Conservation (phyloP, 2,113 vertebrate species). For the Spea bombifrons region DNA sequence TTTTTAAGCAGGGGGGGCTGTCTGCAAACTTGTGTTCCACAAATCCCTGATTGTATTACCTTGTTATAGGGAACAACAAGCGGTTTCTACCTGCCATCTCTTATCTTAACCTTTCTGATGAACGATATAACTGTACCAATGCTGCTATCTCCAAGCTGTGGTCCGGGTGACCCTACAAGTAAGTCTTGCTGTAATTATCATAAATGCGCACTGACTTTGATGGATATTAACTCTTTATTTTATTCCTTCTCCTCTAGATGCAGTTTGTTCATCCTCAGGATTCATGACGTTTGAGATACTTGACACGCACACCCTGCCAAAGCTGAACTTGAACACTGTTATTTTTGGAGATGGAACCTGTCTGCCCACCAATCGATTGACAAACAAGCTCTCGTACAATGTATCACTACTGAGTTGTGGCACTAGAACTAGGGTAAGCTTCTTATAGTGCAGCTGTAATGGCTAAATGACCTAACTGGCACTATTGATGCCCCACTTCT, state of each 20-base stretch:
- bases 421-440: conserved; percentile 60
- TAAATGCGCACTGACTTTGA: too few species aligned
- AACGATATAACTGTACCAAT: conserved; percentile 45
- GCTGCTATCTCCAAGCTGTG: conserved; percentile 53
- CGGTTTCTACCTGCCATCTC: conserved; percentile 43
- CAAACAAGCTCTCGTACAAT: conserved; percentile 50
- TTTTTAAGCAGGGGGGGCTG: too few species aligned
- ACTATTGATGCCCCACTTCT: too few species aligned
- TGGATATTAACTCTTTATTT: too few species aligned
- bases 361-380: conserved; percentile 33
- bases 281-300: conserved; percentile 66
- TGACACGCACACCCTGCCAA: conserved; percentile 56
- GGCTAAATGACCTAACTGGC: too few species aligned
- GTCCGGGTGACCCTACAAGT: conserved; percentile 54
- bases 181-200: conserved; percentile 21
- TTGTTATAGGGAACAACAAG: neutral
- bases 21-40: too few species aligned
- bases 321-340: conserved; percentile 57
- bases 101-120: conserved; percentile 60
- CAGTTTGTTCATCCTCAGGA: conserved; percentile 62
- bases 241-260: neutral
- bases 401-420: conserved; percentile 63
- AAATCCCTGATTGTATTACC: too few species aligned
- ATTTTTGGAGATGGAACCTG: conserved; percentile 59
- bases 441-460: too few species aligned